A percentile compares a stretch with the other conserved stretches of the same genome.
Conservation (phyloP, 2,113 vertebrate genomes). For the Isurus oxyrinchus region DNA sequence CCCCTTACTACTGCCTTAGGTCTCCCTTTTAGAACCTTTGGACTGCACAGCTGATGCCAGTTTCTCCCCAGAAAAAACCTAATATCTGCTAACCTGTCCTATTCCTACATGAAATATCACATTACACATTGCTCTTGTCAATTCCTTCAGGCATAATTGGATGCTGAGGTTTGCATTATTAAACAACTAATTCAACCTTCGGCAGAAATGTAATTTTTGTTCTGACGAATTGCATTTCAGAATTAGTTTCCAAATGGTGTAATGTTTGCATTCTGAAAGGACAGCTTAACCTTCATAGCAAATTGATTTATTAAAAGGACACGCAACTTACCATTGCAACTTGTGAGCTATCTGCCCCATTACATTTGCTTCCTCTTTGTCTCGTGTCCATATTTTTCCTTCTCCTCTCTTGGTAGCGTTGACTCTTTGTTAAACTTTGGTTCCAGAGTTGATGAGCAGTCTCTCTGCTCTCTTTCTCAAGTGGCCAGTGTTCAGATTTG, state of each 20-base stretch:
- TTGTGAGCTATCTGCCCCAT: background rate
- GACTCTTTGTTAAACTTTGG: background rate
- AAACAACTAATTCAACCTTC: slow-evolving; percentile 26
- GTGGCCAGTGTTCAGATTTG: background rate
- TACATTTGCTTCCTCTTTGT: background rate
- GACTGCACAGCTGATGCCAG: background rate
- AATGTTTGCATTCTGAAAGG: slow-evolving; percentile 35
- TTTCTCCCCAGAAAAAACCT: background rate
- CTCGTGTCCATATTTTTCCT: background rate
- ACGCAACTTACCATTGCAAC: background rate
- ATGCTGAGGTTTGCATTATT: slow-evolving; percentile 35
- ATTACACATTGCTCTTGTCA: slow-evolving; percentile 26
- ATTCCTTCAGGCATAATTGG: slow-evolving; percentile 31
- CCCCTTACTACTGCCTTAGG: background rate
- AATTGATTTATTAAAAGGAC: slow-evolving; percentile 25
- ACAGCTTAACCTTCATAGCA: slow-evolving; percentile 14
- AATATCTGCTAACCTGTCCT: slow-evolving; percentile 10
- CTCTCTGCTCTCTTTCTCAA: background rate
- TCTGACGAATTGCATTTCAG: slow-evolving; percentile 16
- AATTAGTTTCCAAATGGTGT: slow-evolving; percentile 13
- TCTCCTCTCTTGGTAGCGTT: background rate
- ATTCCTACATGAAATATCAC: background rate
- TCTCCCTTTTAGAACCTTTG: background rate
- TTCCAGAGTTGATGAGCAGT: background rate
- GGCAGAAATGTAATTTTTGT: slow-evolving; percentile 17